phyloP scores from a whole-genome alignment of 1,140 invertebrate species.

The Calosoma granatense region DNA sequence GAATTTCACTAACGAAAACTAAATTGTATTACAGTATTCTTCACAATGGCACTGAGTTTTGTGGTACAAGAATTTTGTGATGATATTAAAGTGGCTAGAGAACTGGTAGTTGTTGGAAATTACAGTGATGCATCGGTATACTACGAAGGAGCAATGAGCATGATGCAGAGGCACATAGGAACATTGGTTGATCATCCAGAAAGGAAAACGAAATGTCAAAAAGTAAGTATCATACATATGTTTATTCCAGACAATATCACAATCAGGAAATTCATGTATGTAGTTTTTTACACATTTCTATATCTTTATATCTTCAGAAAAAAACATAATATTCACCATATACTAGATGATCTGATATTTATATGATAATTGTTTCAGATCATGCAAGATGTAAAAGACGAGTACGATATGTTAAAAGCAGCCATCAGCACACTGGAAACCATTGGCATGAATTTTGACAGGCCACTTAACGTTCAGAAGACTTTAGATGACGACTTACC shows the following conservation, averaged over 20 bases:
- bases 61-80: slow-evolving; percentile 76
- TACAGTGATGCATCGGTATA: slow-evolving; percentile 92
- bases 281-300: slow-evolving; percentile 9
- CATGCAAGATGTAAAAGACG: slow-evolving; percentile 33
- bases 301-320: too few species aligned
- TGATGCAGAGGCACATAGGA: slow-evolving; percentile 74
- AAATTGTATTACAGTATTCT: too few species aligned
- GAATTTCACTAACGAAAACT: too few species aligned
- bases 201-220: slow-evolving; percentile 80
- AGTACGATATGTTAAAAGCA: slow-evolving; percentile 86
- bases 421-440: slow-evolving; percentile 53
- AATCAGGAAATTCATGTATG: slow-evolving; percentile 13
- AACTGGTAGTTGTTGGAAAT: slow-evolving; percentile 90
- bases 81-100: slow-evolving; percentile 84
- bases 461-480: slow-evolving; percentile 15
- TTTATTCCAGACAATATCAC: not conserved
- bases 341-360: too few species aligned
- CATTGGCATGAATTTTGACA: slow-evolving; percentile 21
- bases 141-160: slow-evolving; percentile 87
- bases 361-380: slow-evolving; percentile 6
- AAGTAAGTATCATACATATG: slow-evolving; percentile 43
- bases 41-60: not conserved
- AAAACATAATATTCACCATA: too few species aligned
- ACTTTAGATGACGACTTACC: slow-evolving; percentile 44
- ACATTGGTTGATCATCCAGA: slow-evolving; percentile 67